Evolutionary conservation across 2,888 invertebrate genomes (phyloP), one percentile per base, ranked within the genome.

Genomic region (Zele albiditarsus): DNA sequence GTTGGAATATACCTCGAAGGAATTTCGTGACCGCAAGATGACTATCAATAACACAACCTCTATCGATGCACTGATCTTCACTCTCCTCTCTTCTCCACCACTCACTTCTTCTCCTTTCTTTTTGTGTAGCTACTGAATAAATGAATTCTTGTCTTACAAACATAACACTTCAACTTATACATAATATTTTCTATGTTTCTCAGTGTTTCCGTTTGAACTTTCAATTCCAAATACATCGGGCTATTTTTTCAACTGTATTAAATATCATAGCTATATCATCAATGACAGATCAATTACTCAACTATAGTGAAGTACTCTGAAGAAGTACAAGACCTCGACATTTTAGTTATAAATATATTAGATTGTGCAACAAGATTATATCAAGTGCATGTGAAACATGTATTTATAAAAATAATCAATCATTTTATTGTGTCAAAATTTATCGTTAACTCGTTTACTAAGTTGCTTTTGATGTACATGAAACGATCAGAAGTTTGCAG

Each of bases 231-330:
- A 31, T 31, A 31, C 12, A 2, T 38, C 38, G 38, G 12, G 38
- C 38, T 8, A 38, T 8, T 38, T 38, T 38, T 38, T 38, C 12
- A 38, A 38, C 38, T 38, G 38, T 12, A 38, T 38, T 38, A 38
- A 38, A 38, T 38, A 38, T 38, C 38, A 38, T 38, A 38, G 38
- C 38, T 12, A 27, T 23, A 27, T 23, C 60, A 60, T 27, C 60
- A 60, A 60, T 14, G 60, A 60, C 25, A 60, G 60, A 60, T 60
- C 60, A 60, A 60, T 60, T 60, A 60, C 60, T 60, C 60, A 25
- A 16, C 28, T 23, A 27, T 27, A 8, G 12, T 23, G 6, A 53
- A 23, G 20, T 53, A 6, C n/a, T 53, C 3, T 23, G 28, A 28
- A 23, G 60, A 60, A 60, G 60, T 60, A 12, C 60, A 60, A 6